These are phyloP conservation scores for Meloe dianella DNA, from an alignment of 2,888 invertebrate species.

Conservation along the genomic window DNA sequence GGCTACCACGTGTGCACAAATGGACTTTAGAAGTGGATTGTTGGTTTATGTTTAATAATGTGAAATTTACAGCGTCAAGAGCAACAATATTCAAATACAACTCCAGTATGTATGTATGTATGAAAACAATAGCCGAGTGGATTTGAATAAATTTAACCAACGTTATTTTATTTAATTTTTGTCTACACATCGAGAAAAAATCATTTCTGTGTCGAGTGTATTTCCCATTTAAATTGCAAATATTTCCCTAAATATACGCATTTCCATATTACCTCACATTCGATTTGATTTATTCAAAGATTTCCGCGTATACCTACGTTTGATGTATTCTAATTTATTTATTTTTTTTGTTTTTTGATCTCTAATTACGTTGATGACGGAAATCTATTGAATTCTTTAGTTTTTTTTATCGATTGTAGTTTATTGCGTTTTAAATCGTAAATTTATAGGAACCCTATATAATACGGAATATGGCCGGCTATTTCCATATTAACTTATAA, in stretches of 20 bases:
- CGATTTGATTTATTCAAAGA: too few species aligned
- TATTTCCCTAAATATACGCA: neutral
- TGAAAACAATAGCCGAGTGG: neutral
- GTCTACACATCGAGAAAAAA: neutral
- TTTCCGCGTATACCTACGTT: too few species aligned
- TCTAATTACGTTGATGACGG: too few species aligned
- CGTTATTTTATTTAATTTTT: neutral
- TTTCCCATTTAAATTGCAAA: neutral
- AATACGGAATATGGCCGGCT: neutral
- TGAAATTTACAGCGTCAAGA: neutral
- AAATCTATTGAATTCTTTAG: too few species aligned
- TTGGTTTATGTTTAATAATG: neutral
- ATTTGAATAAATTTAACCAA: neutral
- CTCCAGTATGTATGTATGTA: neutral
- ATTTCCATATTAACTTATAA: neutral
- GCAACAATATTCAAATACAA: neutral
- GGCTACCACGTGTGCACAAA: neutral
- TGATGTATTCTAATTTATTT: too few species aligned
- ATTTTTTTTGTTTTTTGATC: too few species aligned
- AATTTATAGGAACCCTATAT: neutral
- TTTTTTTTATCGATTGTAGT: too few species aligned
- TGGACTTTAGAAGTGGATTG: neutral
- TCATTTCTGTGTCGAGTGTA: neutral
- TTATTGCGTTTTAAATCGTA: too few species aligned
- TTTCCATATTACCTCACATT: too few species aligned